phyloP scores from a whole-genome alignment of 2,888 invertebrate genomes.

The Drosophila barbarae region DNA sequence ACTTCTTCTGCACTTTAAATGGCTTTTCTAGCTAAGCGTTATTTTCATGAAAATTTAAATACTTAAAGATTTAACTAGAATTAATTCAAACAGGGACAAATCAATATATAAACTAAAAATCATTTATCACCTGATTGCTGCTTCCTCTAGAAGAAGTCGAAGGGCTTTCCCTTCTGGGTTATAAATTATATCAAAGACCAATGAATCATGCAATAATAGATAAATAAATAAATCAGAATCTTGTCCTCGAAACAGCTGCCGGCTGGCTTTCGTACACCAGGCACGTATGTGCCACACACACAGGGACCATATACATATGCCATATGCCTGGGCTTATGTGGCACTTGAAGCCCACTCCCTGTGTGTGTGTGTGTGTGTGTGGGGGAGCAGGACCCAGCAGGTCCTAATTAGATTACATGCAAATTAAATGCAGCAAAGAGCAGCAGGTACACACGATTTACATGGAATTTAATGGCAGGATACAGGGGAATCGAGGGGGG shows the following conservation, averaged over 20 bases:
- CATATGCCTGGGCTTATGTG: slow-evolving; percentile 23
- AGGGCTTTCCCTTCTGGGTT: neutral
- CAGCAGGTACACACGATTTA: slow-evolving; percentile 12
- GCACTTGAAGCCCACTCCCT: slow-evolving; percentile 12
- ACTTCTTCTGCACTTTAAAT: slow-evolving; percentile 30
- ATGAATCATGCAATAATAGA: slow-evolving; percentile 33
- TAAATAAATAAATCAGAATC: slow-evolving; percentile 41
- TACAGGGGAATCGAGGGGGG: neutral
- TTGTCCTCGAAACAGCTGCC: slow-evolving; percentile 11
- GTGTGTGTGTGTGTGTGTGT: slow-evolving; percentile 5
- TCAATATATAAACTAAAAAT: neutral
- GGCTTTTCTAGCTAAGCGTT: slow-evolving; percentile 23
- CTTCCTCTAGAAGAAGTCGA: neutral
- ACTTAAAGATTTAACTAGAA: too few species aligned
- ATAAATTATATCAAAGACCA: slow-evolving; percentile 23
- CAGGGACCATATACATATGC: slow-evolving; percentile 5
- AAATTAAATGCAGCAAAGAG: slow-evolving; percentile 56
- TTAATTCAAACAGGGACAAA: neutral
- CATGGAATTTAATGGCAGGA: neutral
- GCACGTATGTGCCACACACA: slow-evolving; percentile 17
- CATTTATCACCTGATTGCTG: slow-evolving; percentile 1
- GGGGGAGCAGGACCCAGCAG: slow-evolving; percentile 11
- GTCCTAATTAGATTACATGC: slow-evolving; percentile 67
- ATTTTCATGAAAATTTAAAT: neutral
- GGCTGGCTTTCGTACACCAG: neutral